Evolutionary conservation across 2,113 vertebrate species (phyloP), one percentile per base, ranked within the genome.

Genomic region (Lepidothrix coronata): DNA sequence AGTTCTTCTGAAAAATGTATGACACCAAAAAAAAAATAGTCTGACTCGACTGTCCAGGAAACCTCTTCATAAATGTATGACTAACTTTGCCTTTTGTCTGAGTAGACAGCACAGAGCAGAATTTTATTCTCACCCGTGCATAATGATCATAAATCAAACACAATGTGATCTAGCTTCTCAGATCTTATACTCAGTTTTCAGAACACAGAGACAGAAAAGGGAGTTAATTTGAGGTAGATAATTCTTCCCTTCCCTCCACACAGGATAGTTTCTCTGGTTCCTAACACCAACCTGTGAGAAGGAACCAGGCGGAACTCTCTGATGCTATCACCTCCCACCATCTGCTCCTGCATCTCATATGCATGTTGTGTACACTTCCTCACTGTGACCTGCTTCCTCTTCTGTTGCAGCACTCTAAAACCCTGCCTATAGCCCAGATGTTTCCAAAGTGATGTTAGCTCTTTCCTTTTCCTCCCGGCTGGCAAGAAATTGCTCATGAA

Each of bases 71-170:
- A 4, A 13, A 14, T 44, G 28, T 52, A 18, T 16, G 1, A 28
- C 43, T 67, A 54, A 37, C 15, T 71, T 61, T 33, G 14, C 4
- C 27, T 63, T 90, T 63, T 74, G 21, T 51, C 37, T 46, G 11
- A 59, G 8, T 28, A 37, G 35, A 14, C 6, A 80, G 11, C 6
- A 39, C 2, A 35, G 23, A 79, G 19, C 15, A 6, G 78, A 41
- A 58, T 28, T 66, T 78, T 72, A 12, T 17, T 59, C 8, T 93
- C 5, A 24, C 1, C 5, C 17, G n/a, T 44, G 33, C 11, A 71
- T 5, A n/a, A 4, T 2, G 2, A 35, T 43, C 14, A 39, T 17
- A 31, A 66, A 58, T 27, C 0, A 1, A 89, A 28, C 19, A 14
- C 0, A 3, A 3, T 8, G 22, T 16, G 27, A 77, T 63, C 7